Evolutionary conservation across 2,888 invertebrate genomes (phyloP).

Genomic region (Melitaea athalia): DNA sequence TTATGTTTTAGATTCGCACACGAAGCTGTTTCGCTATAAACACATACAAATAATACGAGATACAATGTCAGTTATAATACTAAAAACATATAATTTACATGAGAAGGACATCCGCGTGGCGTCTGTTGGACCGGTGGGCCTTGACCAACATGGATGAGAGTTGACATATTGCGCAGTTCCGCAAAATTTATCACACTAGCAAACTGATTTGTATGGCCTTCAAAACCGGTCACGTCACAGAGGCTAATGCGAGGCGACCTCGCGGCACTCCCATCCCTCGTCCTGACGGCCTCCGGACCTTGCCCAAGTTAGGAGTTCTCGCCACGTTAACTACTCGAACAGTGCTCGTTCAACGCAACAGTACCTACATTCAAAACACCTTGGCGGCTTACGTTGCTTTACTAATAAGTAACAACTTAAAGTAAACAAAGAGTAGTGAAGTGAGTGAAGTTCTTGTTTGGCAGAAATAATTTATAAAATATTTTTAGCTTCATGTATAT

Average conservation of each 20-base stretch:
- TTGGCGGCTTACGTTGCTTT: no score
- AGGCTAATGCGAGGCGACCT: not conserved
- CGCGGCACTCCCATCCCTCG: slow-evolving; percentile 3
- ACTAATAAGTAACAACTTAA: no score
- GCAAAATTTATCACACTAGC: not conserved
- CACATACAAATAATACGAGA: not conserved
- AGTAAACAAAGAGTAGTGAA: not conserved
- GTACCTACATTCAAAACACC: no score
- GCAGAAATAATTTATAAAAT: no score
- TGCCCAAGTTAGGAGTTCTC: not conserved
- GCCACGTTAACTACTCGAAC: not conserved
- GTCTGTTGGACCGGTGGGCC: not conserved
- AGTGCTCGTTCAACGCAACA: not conserved
- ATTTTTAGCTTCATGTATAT: no score
- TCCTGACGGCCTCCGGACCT: not conserved
- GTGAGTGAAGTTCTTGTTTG: no score
- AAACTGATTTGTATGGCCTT: not conserved
- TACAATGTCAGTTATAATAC: not conserved
- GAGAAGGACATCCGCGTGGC: no score
- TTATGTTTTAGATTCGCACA: not conserved
- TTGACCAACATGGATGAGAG: slow-evolving; percentile 1
- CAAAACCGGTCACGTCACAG: not conserved
- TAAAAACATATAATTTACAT: not conserved
- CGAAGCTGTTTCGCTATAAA: not conserved
- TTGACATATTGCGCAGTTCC: not conserved